Evolutionary conservation across 92 coral and sea anemone genomes (phyloP).

Genomic region (Epizoanthus scotinus): DNA sequence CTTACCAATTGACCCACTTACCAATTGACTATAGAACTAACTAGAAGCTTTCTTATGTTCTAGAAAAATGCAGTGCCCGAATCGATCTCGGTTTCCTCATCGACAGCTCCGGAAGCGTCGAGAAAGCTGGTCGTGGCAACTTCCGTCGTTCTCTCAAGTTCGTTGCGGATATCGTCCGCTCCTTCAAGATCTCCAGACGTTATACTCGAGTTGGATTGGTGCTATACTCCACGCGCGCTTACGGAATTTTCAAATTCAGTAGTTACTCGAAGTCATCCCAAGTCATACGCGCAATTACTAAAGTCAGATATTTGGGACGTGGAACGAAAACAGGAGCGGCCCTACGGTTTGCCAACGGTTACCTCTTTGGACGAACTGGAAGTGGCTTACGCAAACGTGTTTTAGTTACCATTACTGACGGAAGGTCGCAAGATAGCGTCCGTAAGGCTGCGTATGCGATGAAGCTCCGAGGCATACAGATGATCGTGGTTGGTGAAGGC

Average conservation of each 20-base stretch:
- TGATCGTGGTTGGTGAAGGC: slow-evolving; percentile 19
- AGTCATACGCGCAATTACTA: background rate
- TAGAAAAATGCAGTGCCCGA: slow-evolving; percentile 50
- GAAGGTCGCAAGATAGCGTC: slow-evolving; percentile 12
- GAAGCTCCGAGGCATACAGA: background rate
- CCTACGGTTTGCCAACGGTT: background rate
- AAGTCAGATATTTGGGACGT: slow-evolving; percentile 36
- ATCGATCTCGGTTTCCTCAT: slow-evolving; percentile 57
- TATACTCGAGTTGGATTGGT: slow-evolving; percentile 42
- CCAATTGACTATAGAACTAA: too few species aligned
- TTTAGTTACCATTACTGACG: background rate
- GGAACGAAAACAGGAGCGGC: slow-evolving; percentile 37
- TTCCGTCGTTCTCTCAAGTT: slow-evolving; percentile 43
- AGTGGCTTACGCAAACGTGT: slow-evolving; percentile 28
- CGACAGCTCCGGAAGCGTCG: slow-evolving; percentile 46
- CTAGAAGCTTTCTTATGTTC: background rate
- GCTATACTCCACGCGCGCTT: slow-evolving; percentile 32
- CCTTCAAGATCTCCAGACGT: slow-evolving; percentile 43
- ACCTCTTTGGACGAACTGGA: background rate
- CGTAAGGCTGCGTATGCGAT: slow-evolving; percentile 5
- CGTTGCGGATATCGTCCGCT: slow-evolving; percentile 38
- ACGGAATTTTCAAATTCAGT: slow-evolving; percentile 13
- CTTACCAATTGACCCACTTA: too few species aligned
- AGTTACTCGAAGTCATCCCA: background rate
- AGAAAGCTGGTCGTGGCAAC: slow-evolving; percentile 7